phyloP scores from a whole-genome alignment of 2,888 invertebrate species.

The Willowsia nigromaculata region DNA sequence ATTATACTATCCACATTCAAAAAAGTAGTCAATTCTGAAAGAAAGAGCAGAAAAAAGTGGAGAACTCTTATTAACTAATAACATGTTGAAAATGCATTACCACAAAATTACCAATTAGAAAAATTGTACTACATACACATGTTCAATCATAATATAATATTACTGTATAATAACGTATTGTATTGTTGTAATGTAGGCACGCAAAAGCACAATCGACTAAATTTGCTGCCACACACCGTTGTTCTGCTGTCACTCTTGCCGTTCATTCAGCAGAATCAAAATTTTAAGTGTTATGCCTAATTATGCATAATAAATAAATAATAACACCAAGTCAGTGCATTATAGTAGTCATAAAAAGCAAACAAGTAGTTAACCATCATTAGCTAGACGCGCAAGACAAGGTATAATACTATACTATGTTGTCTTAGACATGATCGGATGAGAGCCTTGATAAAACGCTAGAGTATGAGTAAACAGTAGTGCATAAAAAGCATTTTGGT shows the following conservation, averaged over 20 bases:
- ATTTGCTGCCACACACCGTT: background rate
- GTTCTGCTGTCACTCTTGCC: background rate
- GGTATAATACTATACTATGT: background rate
- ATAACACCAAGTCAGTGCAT: background rate
- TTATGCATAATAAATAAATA: no score
- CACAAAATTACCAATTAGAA: no score
- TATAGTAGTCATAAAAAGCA: background rate
- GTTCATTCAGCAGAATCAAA: no score
- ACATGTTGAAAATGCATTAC: no score
- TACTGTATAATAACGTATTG: no score
- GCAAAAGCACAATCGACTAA: constrained; percentile 60
- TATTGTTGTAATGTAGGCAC: background rate
- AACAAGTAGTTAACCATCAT: background rate
- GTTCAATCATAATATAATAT: no score
- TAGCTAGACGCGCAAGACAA: background rate
- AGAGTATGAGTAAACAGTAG: background rate
- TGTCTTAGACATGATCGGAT: no score
- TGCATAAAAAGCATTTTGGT: background rate
- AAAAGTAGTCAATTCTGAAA: background rate
- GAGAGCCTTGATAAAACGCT: background rate
- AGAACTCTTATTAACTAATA: no score
- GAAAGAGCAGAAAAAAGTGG: background rate
- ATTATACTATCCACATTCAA: background rate
- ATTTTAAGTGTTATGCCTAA: no score
- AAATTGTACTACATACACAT: no score